A percentile compares a stretch with the other conserved stretches of the same genome.
Evolutionary conservation across 2,797 vertebrate genomes (phyloP).

Genomic region (Lophius americanus): DNA sequence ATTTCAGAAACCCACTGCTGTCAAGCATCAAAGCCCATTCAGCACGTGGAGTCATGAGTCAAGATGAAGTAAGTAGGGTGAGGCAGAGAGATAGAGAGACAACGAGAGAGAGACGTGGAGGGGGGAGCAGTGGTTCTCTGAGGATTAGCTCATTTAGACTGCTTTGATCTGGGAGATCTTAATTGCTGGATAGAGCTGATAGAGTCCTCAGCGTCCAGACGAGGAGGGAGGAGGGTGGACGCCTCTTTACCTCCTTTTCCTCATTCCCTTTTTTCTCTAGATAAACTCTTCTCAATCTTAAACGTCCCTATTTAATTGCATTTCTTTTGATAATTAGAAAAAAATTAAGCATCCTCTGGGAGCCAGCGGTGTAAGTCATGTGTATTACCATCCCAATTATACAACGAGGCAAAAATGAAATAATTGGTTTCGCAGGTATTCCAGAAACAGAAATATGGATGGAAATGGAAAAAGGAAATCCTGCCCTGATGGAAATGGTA

Average conservation of each 20-base stretch:
- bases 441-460: too few relatives aligned
- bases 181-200: slow-evolving; percentile 76
- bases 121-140: slow-evolving; percentile 56
- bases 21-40: slow-evolving; percentile 68
- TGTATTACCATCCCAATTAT: not conserved
- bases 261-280: not conserved
- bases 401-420: not conserved
- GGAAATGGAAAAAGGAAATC: not conserved
- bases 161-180: slow-evolving; percentile 80
- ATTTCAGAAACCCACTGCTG: slow-evolving; percentile 65
- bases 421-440: not conserved
- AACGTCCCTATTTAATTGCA: not conserved
- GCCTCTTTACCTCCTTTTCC: slow-evolving; percentile 21
- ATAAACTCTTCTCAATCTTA: slow-evolving; percentile 12
- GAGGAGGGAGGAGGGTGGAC: slow-evolving; percentile 39
- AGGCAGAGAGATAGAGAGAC: slow-evolving; percentile 35
- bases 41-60: slow-evolving; percentile 56
- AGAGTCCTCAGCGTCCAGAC: slow-evolving; percentile 60
- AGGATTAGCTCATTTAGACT: slow-evolving; percentile 75
- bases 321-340: slow-evolving; percentile 19
- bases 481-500: too few relatives aligned
- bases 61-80: slow-evolving; percentile 62
- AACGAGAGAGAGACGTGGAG: slow-evolving; percentile 36
- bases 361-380: not conserved
- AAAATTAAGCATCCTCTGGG: not conserved